These are phyloP conservation scores for Caloenas nicobarica DNA, from an alignment of 2,113 vertebrate species.

Conservation along the genomic window DNA sequence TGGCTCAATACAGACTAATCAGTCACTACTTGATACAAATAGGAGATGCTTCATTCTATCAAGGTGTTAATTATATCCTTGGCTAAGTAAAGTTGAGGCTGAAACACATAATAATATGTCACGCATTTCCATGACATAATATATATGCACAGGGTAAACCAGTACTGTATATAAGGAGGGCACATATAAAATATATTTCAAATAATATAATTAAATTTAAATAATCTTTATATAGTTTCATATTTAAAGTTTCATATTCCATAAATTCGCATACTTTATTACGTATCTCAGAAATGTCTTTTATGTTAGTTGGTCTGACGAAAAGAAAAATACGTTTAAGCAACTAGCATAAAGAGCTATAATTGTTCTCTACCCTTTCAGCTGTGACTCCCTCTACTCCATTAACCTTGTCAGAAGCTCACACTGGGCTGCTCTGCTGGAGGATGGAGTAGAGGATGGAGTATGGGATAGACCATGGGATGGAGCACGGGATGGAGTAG, in stretches of 20 bases:
- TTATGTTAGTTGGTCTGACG: not conserved
- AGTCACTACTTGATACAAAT: not conserved
- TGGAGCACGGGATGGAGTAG: no score
- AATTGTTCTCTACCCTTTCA: not conserved
- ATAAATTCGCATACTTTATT: not conserved
- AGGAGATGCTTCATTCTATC: not conserved
- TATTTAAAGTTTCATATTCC: not conserved
- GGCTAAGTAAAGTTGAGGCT: not conserved
- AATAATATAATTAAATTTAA: not conserved
- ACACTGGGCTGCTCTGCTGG: not conserved
- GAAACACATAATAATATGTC: not conserved
- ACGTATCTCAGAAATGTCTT: not conserved
- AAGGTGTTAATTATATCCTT: not conserved
- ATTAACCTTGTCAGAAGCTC: not conserved
- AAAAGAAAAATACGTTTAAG: not conserved
- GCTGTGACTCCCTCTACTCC: not conserved
- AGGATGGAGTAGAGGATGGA: not conserved
- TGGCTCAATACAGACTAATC: not conserved
- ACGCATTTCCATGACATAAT: not conserved
- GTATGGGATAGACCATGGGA: not conserved
- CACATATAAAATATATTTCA: not conserved
- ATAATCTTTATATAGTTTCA: not conserved
- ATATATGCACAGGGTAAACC: not conserved
- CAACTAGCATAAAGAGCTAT: not conserved
- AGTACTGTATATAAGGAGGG: not conserved